Evolutionary conservation across 1,140 invertebrate genomes (phyloP), one percentile per base, ranked within the genome.

Genomic region (Rhopalosiphum padi): DNA sequence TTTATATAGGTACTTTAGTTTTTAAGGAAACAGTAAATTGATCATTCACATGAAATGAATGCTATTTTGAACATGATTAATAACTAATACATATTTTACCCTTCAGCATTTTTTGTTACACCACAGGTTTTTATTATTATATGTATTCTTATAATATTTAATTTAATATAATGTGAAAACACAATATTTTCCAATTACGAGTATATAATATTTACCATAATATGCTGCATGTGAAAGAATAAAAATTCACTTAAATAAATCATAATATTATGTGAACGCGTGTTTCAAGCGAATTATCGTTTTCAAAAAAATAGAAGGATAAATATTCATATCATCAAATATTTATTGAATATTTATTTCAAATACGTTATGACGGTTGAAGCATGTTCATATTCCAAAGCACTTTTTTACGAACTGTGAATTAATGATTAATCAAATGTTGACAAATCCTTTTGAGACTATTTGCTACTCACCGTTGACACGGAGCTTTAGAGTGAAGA

Each of bases 361-460:
- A 53, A 89, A 89, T n/a, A 6, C 25, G 55, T 77, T 91, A 77
- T 91, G 60, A 60, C 21, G 55, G 23, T 55, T n/a, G n/a, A 15
- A n/a, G 30, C 30, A 90, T 90, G 55, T 53, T 55, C 87, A 89
- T 55, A 51, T 55, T 55, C 53, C 51, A 35, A 43, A 55, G 5
- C 53, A 89, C 48, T 55, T 89, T 88, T 89, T 55, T 90, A 60
- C 53, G 35, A 18, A 90, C 35, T 90, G 53, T 60, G 37, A 68
- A 77, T 37, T 83, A 92, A 92, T 85, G 91, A 92, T 92, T 92
- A 92, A 92, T 92, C 90, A 91, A 82, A 82, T 51, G 82, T 53
- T 51, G 91, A 85, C 91, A 92, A 92, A 92, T 92, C 68, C 68
- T 93, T 86, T 93, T 53, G 48, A 85, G 35, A 93, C 68, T 92